These are phyloP conservation scores for Anisognathus igniventris DNA, from an alignment of 2,797 vertebrate genomes.

Conservation along the genomic window DNA sequence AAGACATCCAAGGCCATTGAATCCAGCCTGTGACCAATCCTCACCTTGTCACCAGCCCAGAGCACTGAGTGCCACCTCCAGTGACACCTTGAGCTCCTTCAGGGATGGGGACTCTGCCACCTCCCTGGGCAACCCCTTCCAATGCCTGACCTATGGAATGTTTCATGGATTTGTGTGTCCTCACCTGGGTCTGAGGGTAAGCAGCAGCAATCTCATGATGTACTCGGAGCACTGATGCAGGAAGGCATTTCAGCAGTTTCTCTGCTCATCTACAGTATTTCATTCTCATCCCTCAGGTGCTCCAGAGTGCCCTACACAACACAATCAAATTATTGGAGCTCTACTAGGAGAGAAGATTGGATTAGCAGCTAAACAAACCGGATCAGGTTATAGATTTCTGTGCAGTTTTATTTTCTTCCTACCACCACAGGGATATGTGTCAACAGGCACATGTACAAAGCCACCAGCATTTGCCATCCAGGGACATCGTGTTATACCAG, in stretches of 20 bases:
- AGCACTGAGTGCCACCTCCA: neutral
- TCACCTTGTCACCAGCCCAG: neutral
- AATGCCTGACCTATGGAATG: neutral
- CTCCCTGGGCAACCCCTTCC: neutral
- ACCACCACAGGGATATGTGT: neutral
- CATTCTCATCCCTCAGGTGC: conserved; percentile 2
- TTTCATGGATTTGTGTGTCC: neutral
- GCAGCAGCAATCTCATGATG: neutral
- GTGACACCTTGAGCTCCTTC: neutral
- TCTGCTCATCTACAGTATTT: neutral
- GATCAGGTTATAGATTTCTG: neutral
- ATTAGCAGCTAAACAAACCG: conserved; percentile 19
- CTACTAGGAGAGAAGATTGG: conserved; percentile 4
- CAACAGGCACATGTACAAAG: neutral
- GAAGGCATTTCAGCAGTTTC: neutral
- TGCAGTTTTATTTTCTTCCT: conserved; percentile 6
- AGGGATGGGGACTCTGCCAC: neutral
- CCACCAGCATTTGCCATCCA: neutral
- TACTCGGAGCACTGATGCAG: neutral
- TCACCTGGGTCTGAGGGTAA: neutral
- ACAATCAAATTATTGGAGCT: conserved; percentile 22
- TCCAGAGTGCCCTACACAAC: neutral
- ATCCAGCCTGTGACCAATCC: neutral
- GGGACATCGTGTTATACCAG: neutral
- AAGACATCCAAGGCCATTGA: neutral